Conservation (phyloP, 2,113 vertebrate species). For the Chaetorhynchus papuensis region DNA sequence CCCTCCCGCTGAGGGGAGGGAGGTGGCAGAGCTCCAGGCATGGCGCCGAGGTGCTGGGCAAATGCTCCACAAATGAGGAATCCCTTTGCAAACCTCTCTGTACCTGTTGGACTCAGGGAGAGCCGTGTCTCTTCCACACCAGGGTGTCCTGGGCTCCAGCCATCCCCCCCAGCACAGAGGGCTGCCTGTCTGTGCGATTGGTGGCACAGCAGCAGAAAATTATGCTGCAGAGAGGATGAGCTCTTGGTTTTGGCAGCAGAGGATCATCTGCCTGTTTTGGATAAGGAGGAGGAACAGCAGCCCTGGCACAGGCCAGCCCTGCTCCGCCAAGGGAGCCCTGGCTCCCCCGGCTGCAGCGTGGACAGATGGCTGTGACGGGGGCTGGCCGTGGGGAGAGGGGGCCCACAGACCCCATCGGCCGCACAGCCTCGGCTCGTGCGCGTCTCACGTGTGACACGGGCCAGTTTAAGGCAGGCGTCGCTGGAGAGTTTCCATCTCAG, state of each 20-base stretch:
- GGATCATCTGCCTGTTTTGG: background rate
- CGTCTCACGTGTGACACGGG: rapidly evolving
- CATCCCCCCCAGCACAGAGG: background rate
- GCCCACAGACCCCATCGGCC: background rate
- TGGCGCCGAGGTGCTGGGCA: rapidly evolving
- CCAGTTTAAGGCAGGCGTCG: rapidly evolving
- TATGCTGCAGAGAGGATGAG: background rate
- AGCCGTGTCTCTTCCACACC: background rate
- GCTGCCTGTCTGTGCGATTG: background rate
- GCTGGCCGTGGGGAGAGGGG: background rate
- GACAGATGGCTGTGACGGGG: background rate
- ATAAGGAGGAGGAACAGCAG: slow-evolving; percentile 11
- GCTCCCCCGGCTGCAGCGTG: background rate
- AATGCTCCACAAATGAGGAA: rapidly evolving
- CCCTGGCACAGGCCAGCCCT: background rate
- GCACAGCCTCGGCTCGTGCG: rapidly evolving
- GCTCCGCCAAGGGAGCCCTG: background rate
- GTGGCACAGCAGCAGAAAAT: background rate
- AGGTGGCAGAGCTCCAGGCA: background rate
- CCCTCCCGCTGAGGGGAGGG: rapidly evolving
- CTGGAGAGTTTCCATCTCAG: background rate
- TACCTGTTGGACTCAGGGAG: background rate
- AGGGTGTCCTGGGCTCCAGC: background rate
- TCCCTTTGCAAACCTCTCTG: rapidly evolving
- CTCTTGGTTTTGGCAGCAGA: background rate